A percentile compares a stretch with the other conserved stretches of the same genome.
These are phyloP conservation scores for Rhysida immarginata DNA, from an alignment of 1,140 invertebrate species.

Conservation along the genomic window DNA sequence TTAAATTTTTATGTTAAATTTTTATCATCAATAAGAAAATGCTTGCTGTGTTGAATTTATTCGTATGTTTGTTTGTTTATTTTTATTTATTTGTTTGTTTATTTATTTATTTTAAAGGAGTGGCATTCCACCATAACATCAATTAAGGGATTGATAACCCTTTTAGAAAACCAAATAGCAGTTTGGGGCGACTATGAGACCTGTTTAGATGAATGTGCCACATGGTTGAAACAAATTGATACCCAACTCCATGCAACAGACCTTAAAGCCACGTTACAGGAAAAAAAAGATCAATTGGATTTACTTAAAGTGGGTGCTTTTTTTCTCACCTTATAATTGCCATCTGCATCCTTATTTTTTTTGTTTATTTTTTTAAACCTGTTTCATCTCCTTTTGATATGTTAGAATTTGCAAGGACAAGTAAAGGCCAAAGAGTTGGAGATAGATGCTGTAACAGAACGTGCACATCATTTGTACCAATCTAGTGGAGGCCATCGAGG, in stretches of 20 bases:
- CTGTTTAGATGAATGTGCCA: slow-evolving; percentile 63
- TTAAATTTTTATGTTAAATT: no score
- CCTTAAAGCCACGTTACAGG: slow-evolving; percentile 59
- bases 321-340: no score
- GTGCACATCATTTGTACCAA: slow-evolving; percentile 65
- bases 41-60: no score
- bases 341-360: neutral
- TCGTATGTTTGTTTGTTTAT: no score
- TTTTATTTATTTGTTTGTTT: neutral
- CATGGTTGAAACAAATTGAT: slow-evolving; percentile 81
- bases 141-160: slow-evolving; percentile 57
- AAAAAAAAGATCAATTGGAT: slow-evolving; percentile 72
- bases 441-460: slow-evolving; percentile 80
- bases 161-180: slow-evolving; percentile 48
- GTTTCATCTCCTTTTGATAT: slow-evolving; percentile 7
- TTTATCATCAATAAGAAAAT: no score
- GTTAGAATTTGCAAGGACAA: slow-evolving; percentile 62
- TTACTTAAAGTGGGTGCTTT: slow-evolving; percentile 44
- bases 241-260: slow-evolving; percentile 74
- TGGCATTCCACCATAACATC: slow-evolving; percentile 35
- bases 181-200: slow-evolving; percentile 76
- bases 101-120: neutral
- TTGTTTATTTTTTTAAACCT: no score
- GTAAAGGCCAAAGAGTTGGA: slow-evolving; percentile 78
- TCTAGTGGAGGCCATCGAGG: slow-evolving; percentile 31